Evolutionary conservation across 2,797 vertebrate genomes (phyloP).

Genomic region (Chaetodon trifasciatus): DNA sequence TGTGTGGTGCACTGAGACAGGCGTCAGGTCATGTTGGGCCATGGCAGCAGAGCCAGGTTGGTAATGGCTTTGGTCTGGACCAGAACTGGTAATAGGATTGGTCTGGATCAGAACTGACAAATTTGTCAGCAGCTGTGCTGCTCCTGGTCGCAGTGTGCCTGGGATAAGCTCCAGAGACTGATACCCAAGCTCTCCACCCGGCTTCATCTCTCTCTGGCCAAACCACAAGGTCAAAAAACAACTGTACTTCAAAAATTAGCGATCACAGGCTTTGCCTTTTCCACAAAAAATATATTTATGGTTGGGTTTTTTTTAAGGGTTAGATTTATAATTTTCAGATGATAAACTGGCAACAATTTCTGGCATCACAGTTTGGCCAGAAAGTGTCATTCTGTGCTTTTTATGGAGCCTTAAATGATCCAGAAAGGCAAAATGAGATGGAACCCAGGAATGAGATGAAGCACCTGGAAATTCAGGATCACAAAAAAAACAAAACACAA

Average conservation of each 20-base stretch:
- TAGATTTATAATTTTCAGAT: conserved; percentile 36
- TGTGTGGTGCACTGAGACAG: conserved; percentile 35
- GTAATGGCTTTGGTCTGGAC: conserved; percentile 70
- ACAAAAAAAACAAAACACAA: not conserved
- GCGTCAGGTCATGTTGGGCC: conserved; percentile 45
- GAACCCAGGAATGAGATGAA: conserved; percentile 6
- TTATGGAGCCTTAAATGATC: conserved; percentile 29
- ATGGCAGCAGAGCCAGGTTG: conserved; percentile 45
- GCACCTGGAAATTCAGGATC: conserved; percentile 11
- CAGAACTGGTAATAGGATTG: conserved; percentile 73
- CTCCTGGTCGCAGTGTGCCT: conserved; percentile 70
- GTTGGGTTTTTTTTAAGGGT: conserved; percentile 14
- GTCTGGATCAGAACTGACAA: conserved; percentile 75
- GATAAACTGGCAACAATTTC: conserved; percentile 12
- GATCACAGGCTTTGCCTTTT: conserved; percentile 32
- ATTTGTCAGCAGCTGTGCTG: conserved; percentile 83
- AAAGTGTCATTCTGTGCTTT: conserved; percentile 22
- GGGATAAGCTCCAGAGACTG: conserved; percentile 74
- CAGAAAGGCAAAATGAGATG: not conserved
- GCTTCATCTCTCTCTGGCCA: conserved; percentile 49
- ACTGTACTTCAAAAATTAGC: conserved; percentile 47
- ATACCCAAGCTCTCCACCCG: conserved; percentile 72
- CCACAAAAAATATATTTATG: conserved; percentile 39
- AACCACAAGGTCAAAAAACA: conserved; percentile 63
- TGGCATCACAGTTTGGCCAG: conserved; percentile 9